Evolutionary conservation across 2,113 vertebrate species (phyloP), one percentile per base, ranked within the genome.

Genomic region (Cinclus mexicanus): DNA sequence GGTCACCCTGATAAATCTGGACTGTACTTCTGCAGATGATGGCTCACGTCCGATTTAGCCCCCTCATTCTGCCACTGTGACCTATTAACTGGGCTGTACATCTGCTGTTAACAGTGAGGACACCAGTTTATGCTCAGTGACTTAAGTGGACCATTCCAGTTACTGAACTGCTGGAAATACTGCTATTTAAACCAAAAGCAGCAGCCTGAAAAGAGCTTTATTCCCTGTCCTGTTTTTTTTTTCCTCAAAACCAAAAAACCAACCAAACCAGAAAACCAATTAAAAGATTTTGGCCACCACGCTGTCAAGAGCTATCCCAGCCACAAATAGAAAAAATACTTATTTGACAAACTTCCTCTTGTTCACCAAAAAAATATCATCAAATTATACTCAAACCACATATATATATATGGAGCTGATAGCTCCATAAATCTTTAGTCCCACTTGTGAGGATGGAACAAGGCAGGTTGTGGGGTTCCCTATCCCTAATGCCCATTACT

Each of bases 1-100:
- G 96, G 96, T 97, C 94, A 97, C 91, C 94, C 94, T 95, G 91
- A 91, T 95, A 96, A 96, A 96, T 93, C 91, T 94, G 87, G 89
- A 89, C 95, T 96, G 77, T 82, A 92, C 69, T 94, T 91, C 74
- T 97, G 89, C 93, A 95, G 91, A 92, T 79, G 87, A 91, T 84
- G 71, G 93, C 94, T 96, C 87, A 35, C 26, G 87, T 95, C 93
- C 0, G 3, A 89, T 93, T 96, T 91, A 96, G 93, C 42, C 94
- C 89, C 76, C 83, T 95, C 95, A 61, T 76, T 92, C 89, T 94
- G 87, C 89, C 82, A 26, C 87, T 35, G 31, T 84, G 89, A 93
- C 83, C 80, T 94, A 94, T 81, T 84, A 94, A 94, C 95, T 56
- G 71, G 53, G 57, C 61, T 68, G 20, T 79, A 60, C 57, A 76